Conservation (phyloP, 53 echinoderm and acorn worm species). For the Echinarachnius parma region DNA sequence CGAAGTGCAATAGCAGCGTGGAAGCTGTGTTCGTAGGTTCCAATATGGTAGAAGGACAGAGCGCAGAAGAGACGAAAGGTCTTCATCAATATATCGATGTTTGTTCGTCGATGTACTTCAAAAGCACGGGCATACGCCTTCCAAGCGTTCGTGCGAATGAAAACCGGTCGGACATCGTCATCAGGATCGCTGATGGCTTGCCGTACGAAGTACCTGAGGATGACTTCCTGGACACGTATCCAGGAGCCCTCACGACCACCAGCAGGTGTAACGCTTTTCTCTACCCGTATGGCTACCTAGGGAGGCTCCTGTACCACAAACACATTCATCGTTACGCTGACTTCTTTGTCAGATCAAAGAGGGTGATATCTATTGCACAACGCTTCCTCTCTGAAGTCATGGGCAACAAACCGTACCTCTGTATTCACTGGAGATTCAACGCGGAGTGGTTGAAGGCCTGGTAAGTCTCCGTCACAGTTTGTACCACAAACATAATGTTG, state of each 20-base stretch:
- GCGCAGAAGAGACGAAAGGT: neutral
- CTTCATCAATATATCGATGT: constrained; percentile 7
- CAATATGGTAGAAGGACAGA: constrained; percentile 12
- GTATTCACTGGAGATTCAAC: constrained; percentile 70
- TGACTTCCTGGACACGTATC: constrained; percentile 42
- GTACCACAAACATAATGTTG: too few relatives aligned
- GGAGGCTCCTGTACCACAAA: constrained; percentile 33
- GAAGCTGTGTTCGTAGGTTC: constrained; percentile 43
- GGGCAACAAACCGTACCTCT: constrained; percentile 9
- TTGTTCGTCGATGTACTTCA: constrained; percentile 11
- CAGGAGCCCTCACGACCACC: constrained; percentile 26
- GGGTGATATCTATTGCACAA: constrained; percentile 9
- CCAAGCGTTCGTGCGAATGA: constrained; percentile 26
- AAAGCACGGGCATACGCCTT: constrained; percentile 8
- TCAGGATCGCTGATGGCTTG: constrained; percentile 37
- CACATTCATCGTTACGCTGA: constrained; percentile 2
- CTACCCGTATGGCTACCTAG: constrained; percentile 60
- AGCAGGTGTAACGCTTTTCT: constrained; percentile 48
- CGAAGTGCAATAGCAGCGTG: constrained; percentile 31
- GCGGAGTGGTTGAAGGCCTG: constrained; percentile 44
- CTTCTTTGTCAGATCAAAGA: constrained; percentile 19
- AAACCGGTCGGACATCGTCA: constrained; percentile 14
- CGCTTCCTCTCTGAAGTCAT: neutral
- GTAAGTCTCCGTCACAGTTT: constrained; percentile 19
- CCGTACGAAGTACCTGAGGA: constrained; percentile 26